Evolutionary conservation across 2,113 vertebrate genomes (phyloP), one percentile per base, ranked within the genome.

Genomic region (Zosterops japonicus): DNA sequence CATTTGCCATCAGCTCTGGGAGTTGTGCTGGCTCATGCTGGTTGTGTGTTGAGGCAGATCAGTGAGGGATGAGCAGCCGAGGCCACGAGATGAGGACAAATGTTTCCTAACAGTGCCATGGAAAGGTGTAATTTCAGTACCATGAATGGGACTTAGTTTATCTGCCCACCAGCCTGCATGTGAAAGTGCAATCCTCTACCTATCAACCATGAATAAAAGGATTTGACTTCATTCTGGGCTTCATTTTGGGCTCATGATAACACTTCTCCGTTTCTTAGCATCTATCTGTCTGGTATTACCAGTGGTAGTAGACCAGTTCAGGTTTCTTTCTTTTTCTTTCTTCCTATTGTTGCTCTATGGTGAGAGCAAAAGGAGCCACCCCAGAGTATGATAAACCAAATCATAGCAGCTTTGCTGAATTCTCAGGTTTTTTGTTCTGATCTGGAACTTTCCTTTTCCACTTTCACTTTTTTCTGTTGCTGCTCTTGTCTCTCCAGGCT

Each of bases 51-150:
- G 47, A 53, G 63, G 59, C 59, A 63, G 44, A 65, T 91, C 31
- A 21, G 36, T 13, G 65, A 82, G 53, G 53, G 83, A 44, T 61
- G 44, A 44, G 52, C 1, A 2, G 14, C 67, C 0, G 0, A 68
- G 67, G 82, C 82, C 49, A 23, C 0, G 2, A 36, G 17, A 16
- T 7, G 52, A 57, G 59, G 64, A 21, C n/a, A 29, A 24, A 33
- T 61, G 18, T 75, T 94, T 72, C 42, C 55, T 46, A 31, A 20
- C 36, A 36, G 74, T n/a, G 11, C 12, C 29, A 8, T 4, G 29
- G 28, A 39, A 67, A 69, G 22, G 41, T 72, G 12, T 27, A 12
- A 36, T 46, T 49, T 47, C 29, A 68, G 36, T 31, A 23, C 65
- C 13, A 1, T 44, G 57, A 41, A n/a, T 4, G 46, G 20, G 25